Evolutionary conservation across 2,888 invertebrate genomes (phyloP).

Genomic region (Alcis repandata): DNA sequence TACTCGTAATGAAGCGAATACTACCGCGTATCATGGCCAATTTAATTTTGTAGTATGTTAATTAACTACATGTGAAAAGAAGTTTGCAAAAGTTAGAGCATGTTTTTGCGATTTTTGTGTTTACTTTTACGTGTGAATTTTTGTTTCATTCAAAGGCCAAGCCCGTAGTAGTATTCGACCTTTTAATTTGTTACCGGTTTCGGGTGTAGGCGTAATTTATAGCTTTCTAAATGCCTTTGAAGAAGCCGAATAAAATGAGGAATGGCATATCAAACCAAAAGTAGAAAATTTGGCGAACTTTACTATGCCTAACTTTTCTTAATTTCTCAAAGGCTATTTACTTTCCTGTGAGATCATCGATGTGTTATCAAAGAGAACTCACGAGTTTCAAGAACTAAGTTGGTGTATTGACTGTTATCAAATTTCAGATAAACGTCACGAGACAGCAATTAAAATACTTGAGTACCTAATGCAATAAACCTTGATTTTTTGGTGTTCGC

Average conservation of each 20-base stretch:
- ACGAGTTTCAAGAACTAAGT: too few species aligned
- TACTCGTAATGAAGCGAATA: too few species aligned
- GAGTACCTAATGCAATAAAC: neutral
- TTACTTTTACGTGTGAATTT: constrained; percentile 8
- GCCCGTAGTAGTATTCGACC: constrained; percentile 9
- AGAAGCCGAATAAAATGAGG: constrained; percentile 28
- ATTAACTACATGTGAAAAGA: neutral
- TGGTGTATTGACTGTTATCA: too few species aligned
- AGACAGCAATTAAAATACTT: too few species aligned
- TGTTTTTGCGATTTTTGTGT: neutral
- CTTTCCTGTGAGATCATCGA: too few species aligned
- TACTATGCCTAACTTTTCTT: neutral
- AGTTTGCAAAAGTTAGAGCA: neutral
- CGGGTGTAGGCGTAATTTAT: constrained; percentile 35
- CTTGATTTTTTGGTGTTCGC: neutral
- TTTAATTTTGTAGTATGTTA: neutral
- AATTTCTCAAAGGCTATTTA: too few species aligned
- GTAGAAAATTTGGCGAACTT: neutral
- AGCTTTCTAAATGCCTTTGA: constrained; percentile 38
- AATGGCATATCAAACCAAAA: constrained; percentile 15
- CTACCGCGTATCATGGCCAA: neutral
- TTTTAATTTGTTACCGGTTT: constrained; percentile 34
- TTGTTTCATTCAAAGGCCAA: constrained; percentile 9
- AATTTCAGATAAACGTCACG: too few species aligned
- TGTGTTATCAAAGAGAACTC: too few species aligned